These are phyloP conservation scores for Drosophila repleta DNA, from an alignment of 1,140 invertebrate species.

Conservation along the genomic window DNA sequence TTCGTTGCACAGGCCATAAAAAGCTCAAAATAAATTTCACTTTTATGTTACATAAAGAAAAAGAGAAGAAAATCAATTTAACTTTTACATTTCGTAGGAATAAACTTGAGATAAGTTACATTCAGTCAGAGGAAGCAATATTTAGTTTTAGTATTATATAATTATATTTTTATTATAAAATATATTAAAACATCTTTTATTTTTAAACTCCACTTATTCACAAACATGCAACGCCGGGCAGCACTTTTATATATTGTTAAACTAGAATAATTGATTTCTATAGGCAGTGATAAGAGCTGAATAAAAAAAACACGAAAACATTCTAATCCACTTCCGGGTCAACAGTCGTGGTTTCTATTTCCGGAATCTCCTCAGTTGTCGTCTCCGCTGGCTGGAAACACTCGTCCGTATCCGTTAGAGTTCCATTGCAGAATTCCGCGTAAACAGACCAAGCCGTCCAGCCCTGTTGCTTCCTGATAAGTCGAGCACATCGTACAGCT, in stretches of 20 bases:
- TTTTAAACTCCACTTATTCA: neutral
- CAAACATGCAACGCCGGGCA: neutral
- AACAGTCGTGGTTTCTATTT: conserved; percentile 17
- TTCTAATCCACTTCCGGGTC: conserved; percentile 20
- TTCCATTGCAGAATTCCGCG: conserved; percentile 83
- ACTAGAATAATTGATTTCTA: neutral
- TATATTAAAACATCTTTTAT: neutral
- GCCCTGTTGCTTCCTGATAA: conserved; percentile 84
- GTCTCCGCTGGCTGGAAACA: conserved; percentile 49
- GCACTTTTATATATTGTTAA: neutral
- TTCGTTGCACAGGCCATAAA: neutral
- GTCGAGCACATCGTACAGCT: conserved; percentile 66
- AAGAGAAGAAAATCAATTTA: no score
- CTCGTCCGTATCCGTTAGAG: conserved; percentile 53
- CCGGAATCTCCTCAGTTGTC: neutral
- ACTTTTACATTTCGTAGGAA: no score
- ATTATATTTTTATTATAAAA: neutral
- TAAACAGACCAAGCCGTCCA: conserved; percentile 90
- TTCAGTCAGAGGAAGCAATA: neutral
- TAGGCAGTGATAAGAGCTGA: conserved; percentile 18
- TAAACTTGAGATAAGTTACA: neutral
- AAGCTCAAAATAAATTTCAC: neutral
- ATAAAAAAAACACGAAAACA: neutral
- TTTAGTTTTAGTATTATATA: neutral
- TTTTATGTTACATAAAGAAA: neutral